These are phyloP conservation scores for Anolis apletophallus DNA, from an alignment of 2,797 vertebrate species.

Conservation along the genomic window DNA sequence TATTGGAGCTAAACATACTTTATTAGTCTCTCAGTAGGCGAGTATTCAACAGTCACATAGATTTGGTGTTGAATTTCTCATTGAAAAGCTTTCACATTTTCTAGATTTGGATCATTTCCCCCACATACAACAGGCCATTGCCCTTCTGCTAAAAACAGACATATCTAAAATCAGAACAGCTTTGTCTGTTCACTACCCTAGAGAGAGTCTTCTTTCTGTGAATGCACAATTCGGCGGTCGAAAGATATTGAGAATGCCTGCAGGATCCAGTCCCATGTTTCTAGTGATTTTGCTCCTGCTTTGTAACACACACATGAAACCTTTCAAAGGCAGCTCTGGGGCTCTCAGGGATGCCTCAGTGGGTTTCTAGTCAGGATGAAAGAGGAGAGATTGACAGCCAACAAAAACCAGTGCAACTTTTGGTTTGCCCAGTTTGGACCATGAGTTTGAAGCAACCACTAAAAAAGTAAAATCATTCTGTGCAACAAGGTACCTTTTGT, in stretches of 20 bases:
- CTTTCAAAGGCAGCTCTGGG: constrained; percentile 2
- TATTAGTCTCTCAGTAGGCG: constrained; percentile 25
- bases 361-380: not conserved
- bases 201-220: not conserved
- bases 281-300: not conserved
- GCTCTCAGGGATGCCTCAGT: not conserved
- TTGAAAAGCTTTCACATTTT: constrained; percentile 25
- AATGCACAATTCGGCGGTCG: not conserved
- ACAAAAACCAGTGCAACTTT: not conserved
- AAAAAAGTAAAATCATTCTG: no score
- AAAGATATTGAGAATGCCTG: not conserved
- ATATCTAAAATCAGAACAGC: not conserved
- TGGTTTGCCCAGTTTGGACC: not conserved
- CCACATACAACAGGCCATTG: not conserved
- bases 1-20: constrained; percentile 20
- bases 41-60: not conserved
- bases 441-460: no score
- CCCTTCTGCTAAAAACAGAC: not conserved
- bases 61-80: constrained; percentile 19
- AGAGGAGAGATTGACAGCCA: no score
- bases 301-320: not conserved
- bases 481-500: no score
- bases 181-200: not conserved
- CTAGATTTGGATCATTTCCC: not conserved
- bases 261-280: constrained; percentile 11